Evolutionary conservation across 2,797 vertebrate species (phyloP).

Genomic region (Crypturellus tataupa): DNA sequence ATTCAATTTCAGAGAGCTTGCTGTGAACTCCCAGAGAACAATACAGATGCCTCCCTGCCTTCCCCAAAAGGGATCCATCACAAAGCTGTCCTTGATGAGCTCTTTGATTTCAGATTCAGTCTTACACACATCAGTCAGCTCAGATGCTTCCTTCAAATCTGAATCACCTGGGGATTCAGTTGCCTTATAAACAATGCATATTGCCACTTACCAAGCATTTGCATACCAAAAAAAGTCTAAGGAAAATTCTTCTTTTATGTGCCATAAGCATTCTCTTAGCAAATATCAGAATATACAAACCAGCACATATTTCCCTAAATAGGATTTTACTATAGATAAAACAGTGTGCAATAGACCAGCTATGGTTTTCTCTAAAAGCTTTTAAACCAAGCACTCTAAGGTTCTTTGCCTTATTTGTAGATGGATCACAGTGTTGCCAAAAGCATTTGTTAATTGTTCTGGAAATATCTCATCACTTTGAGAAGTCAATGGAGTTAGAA

Average conservation of each 20-base stretch:
- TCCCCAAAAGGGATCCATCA: neutral
- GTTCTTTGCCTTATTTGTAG: neutral
- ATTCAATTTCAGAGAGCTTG: slow-evolving; percentile 57
- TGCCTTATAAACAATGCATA: neutral
- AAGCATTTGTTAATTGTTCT: neutral
- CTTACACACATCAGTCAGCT: neutral
- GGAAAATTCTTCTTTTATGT: neutral
- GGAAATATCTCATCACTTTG: neutral
- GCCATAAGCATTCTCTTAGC: neutral
- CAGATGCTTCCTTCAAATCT: slow-evolving; percentile 17
- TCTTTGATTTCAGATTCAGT: slow-evolving; percentile 47
- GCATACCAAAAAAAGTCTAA: neutral
- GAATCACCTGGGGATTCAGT: slow-evolving; percentile 20
- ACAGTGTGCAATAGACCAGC: neutral
- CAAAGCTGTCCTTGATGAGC: slow-evolving; percentile 2
- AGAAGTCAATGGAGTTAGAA: neutral
- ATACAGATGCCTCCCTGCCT: neutral
- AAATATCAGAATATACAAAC: neutral
- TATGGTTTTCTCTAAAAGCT: neutral
- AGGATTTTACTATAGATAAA: neutral
- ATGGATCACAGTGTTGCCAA: neutral
- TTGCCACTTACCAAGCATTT: slow-evolving; percentile 15
- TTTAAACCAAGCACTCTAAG: neutral
- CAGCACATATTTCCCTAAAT: neutral
- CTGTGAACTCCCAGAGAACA: slow-evolving; percentile 14